These are phyloP conservation scores for Drosophila gaucha DNA, from an alignment of 2,888 invertebrate species.

Conservation along the genomic window DNA sequence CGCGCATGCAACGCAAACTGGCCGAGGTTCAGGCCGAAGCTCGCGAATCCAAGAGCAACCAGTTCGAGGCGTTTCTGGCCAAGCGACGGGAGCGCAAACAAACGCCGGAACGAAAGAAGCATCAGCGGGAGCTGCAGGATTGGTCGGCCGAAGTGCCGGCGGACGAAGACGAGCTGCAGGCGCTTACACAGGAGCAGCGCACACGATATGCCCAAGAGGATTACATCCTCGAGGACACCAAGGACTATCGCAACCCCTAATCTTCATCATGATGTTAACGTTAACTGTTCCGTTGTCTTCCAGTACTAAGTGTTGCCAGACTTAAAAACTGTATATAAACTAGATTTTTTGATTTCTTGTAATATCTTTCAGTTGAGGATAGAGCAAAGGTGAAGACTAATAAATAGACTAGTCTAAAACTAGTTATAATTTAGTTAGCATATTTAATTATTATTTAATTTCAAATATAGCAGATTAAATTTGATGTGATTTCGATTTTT, in stretches of 20 bases:
- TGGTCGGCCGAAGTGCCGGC: neutral
- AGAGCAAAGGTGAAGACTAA: too few species aligned
- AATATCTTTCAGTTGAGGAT: too few species aligned
- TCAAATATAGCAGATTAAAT: too few species aligned
- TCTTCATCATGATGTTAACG: slow-evolving; percentile 5
- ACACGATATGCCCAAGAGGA: slow-evolving; percentile 65
- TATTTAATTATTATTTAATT: too few species aligned
- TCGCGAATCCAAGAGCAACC: slow-evolving; percentile 23
- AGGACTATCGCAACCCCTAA: neutral
- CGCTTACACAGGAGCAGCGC: slow-evolving; percentile 33
- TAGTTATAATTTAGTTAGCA: too few species aligned
- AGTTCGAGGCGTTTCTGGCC: slow-evolving; percentile 68
- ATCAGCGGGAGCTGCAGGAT: slow-evolving; percentile 34
- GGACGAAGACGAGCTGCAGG: slow-evolving; percentile 31
- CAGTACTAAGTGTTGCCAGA: neutral
- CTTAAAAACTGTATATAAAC: neutral
- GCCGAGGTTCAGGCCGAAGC: slow-evolving; percentile 33
- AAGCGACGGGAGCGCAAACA: slow-evolving; percentile 61
- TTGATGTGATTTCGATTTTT: too few species aligned
- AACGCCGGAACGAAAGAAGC: slow-evolving; percentile 69
- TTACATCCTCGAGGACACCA: slow-evolving; percentile 68
- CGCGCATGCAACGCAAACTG: slow-evolving; percentile 31
- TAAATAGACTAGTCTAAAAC: too few species aligned
- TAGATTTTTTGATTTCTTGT: too few species aligned
- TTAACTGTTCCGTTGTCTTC: too few species aligned